Evolutionary conservation across 2,113 vertebrate genomes (phyloP), one percentile per base, ranked within the genome.

Genomic region (Erinaceus europaeus): DNA sequence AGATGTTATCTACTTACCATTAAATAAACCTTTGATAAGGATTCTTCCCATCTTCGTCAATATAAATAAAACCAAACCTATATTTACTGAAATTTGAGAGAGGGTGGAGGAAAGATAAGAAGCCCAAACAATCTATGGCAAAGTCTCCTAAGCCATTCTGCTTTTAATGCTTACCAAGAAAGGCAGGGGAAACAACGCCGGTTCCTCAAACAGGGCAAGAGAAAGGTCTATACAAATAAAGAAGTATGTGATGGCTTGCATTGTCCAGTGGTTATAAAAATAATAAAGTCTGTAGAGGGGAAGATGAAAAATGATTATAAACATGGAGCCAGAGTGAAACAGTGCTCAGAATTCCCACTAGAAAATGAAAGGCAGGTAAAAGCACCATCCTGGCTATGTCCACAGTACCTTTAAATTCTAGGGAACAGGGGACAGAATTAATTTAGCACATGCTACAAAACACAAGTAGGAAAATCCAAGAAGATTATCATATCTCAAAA

Each of bases 131-230:
- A n/a, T 21, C 9, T n/a, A 9, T 29, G n/a, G 23, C 32, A 36
- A 71, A 46, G 40, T 61, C 23, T 46, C 21, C 23, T 14, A 18
- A 32, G 38, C 53, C 42, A 29, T 32, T 53, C 34, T 5, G 8
- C 15, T 20, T 17, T 44, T 48, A n/a, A 55, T 36, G 84, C 98
- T 96, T 95, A 99, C 98, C 99, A 98, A 97, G 38, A 97, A 94
- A 1, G 98, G 98, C 13, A 99, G 92, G 0, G 95, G 94, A 34
- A 98, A 85, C 67, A 98, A 91, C 0, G 98, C 98, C 2, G 98
- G 99, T 0, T 98, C 98, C 93, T 99, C 99, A 82, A 99, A 98
- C 32, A 98, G 0, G 0, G 98, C 98, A 69, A 99, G 97, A 18
- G 96, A 97, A 48, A 99, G 96, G 88, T 98, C 95, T 52, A 98